Conservation (phyloP, 2,113 vertebrate species). For the Ia io region DNA sequence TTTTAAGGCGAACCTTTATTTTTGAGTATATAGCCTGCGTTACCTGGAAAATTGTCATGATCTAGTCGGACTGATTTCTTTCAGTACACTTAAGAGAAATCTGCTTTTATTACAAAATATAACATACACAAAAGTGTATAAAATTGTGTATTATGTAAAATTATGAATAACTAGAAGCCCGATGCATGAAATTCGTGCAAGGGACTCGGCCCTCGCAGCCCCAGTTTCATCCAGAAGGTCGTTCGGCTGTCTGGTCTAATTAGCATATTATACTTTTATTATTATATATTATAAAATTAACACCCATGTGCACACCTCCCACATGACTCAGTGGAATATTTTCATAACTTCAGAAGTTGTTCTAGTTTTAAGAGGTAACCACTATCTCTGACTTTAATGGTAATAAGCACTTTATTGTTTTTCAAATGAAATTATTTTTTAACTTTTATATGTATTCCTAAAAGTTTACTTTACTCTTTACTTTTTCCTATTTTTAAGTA, state of each 20-base stretch:
- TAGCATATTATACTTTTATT: too few species aligned
- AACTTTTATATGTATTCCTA: neutral
- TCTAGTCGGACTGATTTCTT: neutral
- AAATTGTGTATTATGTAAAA: neutral
- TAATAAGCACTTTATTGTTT: neutral
- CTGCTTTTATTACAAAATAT: neutral
- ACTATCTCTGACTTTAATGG: neutral
- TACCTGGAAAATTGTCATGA: neutral
- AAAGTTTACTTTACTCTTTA: neutral
- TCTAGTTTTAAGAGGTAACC: neutral
- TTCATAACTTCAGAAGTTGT: neutral
- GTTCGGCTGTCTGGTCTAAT: too few species aligned
- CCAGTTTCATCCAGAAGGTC: too few species aligned
- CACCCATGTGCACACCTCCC: neutral
- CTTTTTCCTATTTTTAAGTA: neutral
- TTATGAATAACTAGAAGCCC: neutral
- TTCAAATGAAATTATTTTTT: neutral
- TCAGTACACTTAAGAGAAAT: neutral
- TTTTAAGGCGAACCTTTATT: slow-evolving; percentile 5
- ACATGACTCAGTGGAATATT: neutral
- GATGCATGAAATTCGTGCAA: too few species aligned
- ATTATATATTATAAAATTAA: neutral
- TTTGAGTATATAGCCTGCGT: neutral
- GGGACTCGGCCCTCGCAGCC: too few species aligned
- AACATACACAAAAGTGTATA: neutral